Evolutionary conservation across 2,888 invertebrate species (phyloP), one percentile per base, ranked within the genome.

Genomic region (Heliconius erato): DNA sequence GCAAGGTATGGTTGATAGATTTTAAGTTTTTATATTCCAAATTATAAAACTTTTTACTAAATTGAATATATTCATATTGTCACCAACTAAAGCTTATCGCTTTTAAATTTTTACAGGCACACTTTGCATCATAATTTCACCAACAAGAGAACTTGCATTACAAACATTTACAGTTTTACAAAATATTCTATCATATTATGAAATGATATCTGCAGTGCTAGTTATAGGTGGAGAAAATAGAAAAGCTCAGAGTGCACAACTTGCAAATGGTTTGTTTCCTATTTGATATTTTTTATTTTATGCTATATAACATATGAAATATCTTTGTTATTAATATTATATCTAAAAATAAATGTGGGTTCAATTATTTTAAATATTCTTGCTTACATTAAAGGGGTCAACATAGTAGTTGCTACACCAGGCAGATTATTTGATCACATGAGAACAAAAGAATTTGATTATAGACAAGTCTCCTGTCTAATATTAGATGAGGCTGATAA

Each of bases 401-500:
- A 99, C 89, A 98, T 99, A 87, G 94, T 99, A 44, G 98, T 99
- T 0, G 98, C 99, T 3, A 99, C 99, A 6, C 99, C 99, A 23
- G 99, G 99, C 3, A 97, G 99, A 86, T 96, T 99, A 19, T 95
- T 99, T 85, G 99, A 99, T 96, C 99, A 99, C 93, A 96, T 99
- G 91, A 97, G 99, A 95, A 98, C 99, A 0, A 97, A 98, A 26
- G 98, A 98, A 87, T 99, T 99, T 94, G 95, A 99, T 86, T 98
- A 97, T 89, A 98, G 98, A 94, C 98, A 99, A 94, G 96, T 99
- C 0, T 98, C 98, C 88, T 99, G 99, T 92, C 94, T 99, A 72
- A 97, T 99, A 71, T 98, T 99, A 89, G 99, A 99, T 94, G 99
- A 99, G 95, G 99, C 99, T 65, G 99, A 99, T 95, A 97, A 99